Evolutionary conservation across 1,140 invertebrate species (phyloP).

Genomic region (Magallana angulata): DNA sequence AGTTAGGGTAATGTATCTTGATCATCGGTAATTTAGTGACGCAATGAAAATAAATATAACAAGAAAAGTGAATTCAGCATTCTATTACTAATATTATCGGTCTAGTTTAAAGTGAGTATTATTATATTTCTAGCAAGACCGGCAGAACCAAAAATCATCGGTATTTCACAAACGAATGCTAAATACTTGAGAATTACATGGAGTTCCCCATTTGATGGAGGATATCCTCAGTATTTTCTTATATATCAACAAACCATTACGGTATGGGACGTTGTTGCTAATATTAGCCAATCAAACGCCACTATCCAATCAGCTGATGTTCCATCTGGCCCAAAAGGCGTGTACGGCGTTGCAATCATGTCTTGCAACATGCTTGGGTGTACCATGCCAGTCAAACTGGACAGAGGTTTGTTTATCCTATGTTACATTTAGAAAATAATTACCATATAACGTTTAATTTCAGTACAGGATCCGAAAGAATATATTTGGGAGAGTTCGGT

Average conservation of each 20-base stretch:
- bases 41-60: too few relatives aligned
- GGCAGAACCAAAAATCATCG: not conserved
- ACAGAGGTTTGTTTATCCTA: not conserved
- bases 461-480: too few relatives aligned
- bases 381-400: not conserved
- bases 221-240: constrained; percentile 13
- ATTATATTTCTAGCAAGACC: not conserved
- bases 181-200: not conserved
- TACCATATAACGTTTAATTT: too few relatives aligned
- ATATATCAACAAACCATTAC: not conserved
- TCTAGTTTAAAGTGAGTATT: too few relatives aligned
- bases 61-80: too few relatives aligned
- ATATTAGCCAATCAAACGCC: not conserved
- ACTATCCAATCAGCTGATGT: not conserved
- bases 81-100: too few relatives aligned
- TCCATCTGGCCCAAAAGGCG: not conserved
- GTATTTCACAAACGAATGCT: not conserved
- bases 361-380: not conserved
- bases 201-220: not conserved
- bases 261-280: constrained; percentile 2
- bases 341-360: not conserved
- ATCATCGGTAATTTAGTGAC: too few relatives aligned
- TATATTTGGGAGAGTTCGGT: too few relatives aligned
- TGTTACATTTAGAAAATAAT: too few relatives aligned
- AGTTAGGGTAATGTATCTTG: too few relatives aligned